Base-by-base conservation (phyloP, 1,140 invertebrate genomes). In the Nylanderia fulva region DNA sequence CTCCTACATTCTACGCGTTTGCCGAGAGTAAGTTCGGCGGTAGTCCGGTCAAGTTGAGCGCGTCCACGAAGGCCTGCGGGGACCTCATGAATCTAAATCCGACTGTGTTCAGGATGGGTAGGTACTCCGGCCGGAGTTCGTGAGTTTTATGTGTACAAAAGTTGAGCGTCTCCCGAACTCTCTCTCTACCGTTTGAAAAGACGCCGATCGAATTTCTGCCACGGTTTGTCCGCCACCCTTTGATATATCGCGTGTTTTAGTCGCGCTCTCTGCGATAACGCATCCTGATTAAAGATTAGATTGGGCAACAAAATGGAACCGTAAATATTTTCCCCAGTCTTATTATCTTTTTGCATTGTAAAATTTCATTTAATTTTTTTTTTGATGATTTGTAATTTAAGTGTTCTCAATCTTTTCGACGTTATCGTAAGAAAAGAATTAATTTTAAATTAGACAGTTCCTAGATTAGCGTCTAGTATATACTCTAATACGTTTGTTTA, bases 101-200 rank as follows among this genome's bases (percentile, higher is more conserved):
- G 7, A 92, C 85, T 82, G 79, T 61, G 86, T 80, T 88, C 36
- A 91, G 82, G 29, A 48, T 69, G 27, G 86, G 69, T 33, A 45
- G 80, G 64, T 87, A 92, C 66, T 88, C 77, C 42, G 75, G 68
- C 64, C 89, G 85, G 42, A 92, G 84, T 39, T 91, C 85, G 29
- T 52, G 85, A 83, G 91, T 91, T 80, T 91, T 91, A 64, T 79
- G 84, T 76, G 77, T 89, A 58, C 89, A 91, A 60, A 87, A 91
- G 63, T 76, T 68, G 5, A 76, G 60, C 36, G 69, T 24, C 11
- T 48, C 18, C 15, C 52, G 27, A 21, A n/a, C n/a, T n/a, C n/a
- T n/a, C n/a, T n/a, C 18, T 15, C 42, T n/a, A 13, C 9, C 36
- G 36, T 1, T 9, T n/a, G 52, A 84, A 48, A 61, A 85, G 48